These are phyloP conservation scores for Sebastes jordani DNA, from an alignment of 2,797 vertebrate genomes.

Conservation along the genomic window DNA sequence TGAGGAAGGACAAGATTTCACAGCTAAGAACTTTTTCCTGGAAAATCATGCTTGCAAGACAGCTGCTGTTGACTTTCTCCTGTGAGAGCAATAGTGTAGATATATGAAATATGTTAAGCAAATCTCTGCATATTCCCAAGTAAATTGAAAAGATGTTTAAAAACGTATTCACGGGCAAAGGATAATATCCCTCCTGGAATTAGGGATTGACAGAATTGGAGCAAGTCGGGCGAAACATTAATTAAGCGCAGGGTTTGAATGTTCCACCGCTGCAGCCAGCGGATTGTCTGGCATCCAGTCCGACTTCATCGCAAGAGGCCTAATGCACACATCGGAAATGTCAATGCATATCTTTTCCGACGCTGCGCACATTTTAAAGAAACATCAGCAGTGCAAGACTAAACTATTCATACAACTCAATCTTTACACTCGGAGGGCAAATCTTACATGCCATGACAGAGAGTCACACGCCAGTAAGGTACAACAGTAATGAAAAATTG, in stretches of 20 bases:
- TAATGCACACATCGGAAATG: conserved; percentile 39
- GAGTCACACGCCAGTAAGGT: conserved; percentile 28
- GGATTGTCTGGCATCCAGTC: conserved; percentile 34
- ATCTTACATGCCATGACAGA: conserved; percentile 37
- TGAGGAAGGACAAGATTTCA: conserved; percentile 14
- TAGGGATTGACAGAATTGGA: conserved; percentile 81
- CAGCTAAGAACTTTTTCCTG: conserved; percentile 9
- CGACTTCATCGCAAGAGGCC: conserved; percentile 20
- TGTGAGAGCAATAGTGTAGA: conserved; percentile 49
- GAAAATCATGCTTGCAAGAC: conserved; percentile 17
- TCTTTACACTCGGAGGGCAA: conserved; percentile 19
- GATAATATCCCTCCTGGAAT: conserved; percentile 80
- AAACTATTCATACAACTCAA: conserved; percentile 30
- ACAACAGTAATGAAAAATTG: conserved; percentile 56
- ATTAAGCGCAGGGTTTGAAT: conserved; percentile 75
- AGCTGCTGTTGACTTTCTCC: conserved; percentile 51
- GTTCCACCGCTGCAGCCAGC: conserved; percentile 42
- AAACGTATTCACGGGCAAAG: conserved; percentile 76
- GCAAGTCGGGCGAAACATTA: conserved; percentile 77
- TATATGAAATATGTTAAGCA: conserved; percentile 69
- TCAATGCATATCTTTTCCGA: conserved; percentile 22
- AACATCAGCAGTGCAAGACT: conserved; percentile 14
- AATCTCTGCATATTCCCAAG: conserved; percentile 66
- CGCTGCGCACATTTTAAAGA: conserved; percentile 20
- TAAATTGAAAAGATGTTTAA: conserved; percentile 73